Evolutionary conservation across 2,797 vertebrate genomes (phyloP).

Genomic region (Malacoraja senta): DNA sequence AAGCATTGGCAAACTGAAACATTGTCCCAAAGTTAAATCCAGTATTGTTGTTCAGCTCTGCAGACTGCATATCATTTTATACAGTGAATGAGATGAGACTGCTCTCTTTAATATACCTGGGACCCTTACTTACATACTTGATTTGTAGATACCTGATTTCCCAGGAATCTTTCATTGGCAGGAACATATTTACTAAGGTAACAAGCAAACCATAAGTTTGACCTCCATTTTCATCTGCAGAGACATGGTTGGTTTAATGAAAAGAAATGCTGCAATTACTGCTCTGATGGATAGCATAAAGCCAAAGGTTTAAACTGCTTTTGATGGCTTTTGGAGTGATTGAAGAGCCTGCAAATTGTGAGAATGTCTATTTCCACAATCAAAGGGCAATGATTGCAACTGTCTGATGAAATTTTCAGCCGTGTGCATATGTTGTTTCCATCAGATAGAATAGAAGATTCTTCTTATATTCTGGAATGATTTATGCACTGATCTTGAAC

Average conservation of each 20-base stretch:
- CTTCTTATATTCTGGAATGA: conserved; percentile 27
- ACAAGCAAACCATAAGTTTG: not conserved
- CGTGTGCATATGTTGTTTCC: not conserved
- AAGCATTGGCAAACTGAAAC: not conserved
- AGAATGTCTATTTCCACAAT: conserved; percentile 19
- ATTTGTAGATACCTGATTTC: not conserved
- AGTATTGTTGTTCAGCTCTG: not conserved
- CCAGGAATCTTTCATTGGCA: not conserved
- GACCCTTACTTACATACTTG: not conserved
- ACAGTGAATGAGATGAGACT: not conserved
- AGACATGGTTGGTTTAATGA: not conserved
- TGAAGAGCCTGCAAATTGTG: conserved; percentile 27
- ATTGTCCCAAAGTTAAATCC: not conserved
- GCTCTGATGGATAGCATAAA: not conserved
- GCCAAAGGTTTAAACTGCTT: conserved; percentile 7
- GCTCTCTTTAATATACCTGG: not conserved
- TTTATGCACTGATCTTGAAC: conserved; percentile 25
- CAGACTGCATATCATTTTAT: too few species aligned
- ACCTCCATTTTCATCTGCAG: not conserved
- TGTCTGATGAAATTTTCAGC: not conserved
- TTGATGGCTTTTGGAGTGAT: not conserved
- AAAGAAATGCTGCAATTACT: conserved; percentile 2
- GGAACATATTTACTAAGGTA: conserved; percentile 6
- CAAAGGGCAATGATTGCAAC: conserved; percentile 11
- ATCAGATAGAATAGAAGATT: conserved; percentile 10